Base-by-base conservation (phyloP, 2,888 invertebrate genomes). In the Lasioglossum marginatum region DNA sequence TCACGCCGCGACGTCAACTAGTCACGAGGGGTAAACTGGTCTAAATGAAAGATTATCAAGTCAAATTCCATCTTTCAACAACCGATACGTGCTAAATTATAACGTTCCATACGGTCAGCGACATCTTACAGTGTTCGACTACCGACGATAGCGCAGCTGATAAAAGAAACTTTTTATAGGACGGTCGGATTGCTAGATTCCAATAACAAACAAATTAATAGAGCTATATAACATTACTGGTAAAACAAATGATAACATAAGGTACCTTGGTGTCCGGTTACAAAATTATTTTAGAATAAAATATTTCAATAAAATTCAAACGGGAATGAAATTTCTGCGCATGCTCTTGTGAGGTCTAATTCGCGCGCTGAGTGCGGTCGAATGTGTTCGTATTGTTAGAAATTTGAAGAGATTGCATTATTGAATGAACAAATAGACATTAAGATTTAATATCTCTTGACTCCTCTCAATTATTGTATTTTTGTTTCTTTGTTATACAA, bases 1-100 rank as follows among this genome's bases (percentile, higher is more conserved):
- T 0, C 98, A 99, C 4, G 99, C 99, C 19, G 52, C 27, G 34
- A 31, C 14, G 37, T 73, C 34, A 27, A 83, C 83, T 73, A 66
- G 71, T 52, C 80, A 72, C 71, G 31, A 77, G 63, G 45, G 40
- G 73, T 34, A 52, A 60, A 82, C 78, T 82, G 85, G 79, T 77
- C 43, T 71, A 52, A 79, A 57, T 72, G 75, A 66, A 80, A 52
- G 80, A 75, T 82, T 77, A 82, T 81, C 72, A 76, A 80, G 75
- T 75, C 73, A 27, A 63, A 77, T 79, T 75, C 37, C 72, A 86
- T 85, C 48, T 45, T 86, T 74, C 66, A 73, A 40, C 80, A 60
- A 77, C 74, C 73, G 73, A 79, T 79, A 70, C 43, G 81, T 78
- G 63, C 37, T 66, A 66, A 81, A 82, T 76, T 81, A 27, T 45